phyloP scores from a whole-genome alignment of 2,797 vertebrate genomes.

The Margarornis squamiger region DNA sequence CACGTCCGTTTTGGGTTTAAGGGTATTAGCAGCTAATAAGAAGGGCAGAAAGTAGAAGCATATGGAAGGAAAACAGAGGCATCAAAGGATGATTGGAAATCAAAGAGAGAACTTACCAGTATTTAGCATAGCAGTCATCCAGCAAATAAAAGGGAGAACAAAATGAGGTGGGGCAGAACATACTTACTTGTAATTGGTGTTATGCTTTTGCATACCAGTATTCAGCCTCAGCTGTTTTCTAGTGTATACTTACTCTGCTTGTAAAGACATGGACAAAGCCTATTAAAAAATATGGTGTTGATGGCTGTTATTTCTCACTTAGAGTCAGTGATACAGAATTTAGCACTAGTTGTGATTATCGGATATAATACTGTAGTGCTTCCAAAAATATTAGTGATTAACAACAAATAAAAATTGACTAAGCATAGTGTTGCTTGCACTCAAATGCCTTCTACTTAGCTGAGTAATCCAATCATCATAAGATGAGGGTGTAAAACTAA shows the following conservation, averaged over 20 bases:
- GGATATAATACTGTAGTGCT: background rate
- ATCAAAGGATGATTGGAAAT: background rate
- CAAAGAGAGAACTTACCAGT: background rate
- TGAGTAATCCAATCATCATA: background rate
- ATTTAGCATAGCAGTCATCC: background rate
- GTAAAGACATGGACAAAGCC: background rate
- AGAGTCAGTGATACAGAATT: background rate
- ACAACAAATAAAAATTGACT: background rate
- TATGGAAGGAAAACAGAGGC: background rate
- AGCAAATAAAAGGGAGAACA: background rate
- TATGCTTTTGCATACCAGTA: background rate
- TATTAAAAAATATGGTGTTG: background rate
- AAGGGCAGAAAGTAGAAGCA: background rate
- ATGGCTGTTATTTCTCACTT: background rate
- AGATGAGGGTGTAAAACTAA: background rate
- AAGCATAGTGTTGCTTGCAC: background rate
- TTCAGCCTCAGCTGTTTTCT: background rate
- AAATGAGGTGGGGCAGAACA: background rate
- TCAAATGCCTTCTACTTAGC: background rate
- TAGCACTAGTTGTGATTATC: background rate
- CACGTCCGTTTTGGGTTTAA: rapidly evolving
- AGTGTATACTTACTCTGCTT: background rate
- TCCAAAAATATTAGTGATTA: background rate
- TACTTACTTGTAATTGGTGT: background rate
- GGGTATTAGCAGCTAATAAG: background rate